Conservation (phyloP, 2,888 invertebrate genomes). For the Malthinus flaveolus region DNA sequence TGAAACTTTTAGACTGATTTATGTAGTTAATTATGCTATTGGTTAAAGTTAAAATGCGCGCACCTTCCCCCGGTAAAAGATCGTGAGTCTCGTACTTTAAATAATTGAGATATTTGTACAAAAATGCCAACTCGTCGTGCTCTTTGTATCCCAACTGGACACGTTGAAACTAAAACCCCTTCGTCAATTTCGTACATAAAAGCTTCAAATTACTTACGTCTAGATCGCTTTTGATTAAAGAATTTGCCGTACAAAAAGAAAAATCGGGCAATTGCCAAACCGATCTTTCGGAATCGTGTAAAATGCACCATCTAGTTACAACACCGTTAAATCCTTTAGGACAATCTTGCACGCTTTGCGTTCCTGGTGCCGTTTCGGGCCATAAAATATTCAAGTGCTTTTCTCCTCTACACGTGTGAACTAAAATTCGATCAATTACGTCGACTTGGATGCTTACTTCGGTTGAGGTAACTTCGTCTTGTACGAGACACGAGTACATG, state of each 20-base stretch:
- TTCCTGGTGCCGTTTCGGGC: constrained; percentile 75
- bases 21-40: constrained; percentile 63
- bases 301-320: constrained; percentile 61
- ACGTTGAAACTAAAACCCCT: constrained; percentile 56
- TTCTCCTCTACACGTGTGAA: constrained; percentile 61
- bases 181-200: background rate
- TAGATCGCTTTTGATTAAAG: constrained; percentile 64
- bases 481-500: constrained; percentile 75
- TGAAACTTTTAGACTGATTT: constrained; percentile 49
- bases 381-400: constrained; percentile 63
- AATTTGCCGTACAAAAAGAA: constrained; percentile 70
- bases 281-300: constrained; percentile 65
- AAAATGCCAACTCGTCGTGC: constrained; percentile 51
- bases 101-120: constrained; percentile 60
- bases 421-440: constrained; percentile 63
- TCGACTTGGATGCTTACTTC: constrained; percentile 68
- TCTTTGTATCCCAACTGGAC: constrained; percentile 64
- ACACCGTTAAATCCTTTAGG: constrained; percentile 60
- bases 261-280: constrained; percentile 79
- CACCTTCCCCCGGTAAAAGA: constrained; percentile 68
- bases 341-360: constrained; percentile 67
- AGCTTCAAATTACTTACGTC: constrained; percentile 56
- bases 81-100: constrained; percentile 40
- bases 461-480: constrained; percentile 51
- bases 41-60: constrained; percentile 62